Base-by-base conservation (phyloP, 2,113 vertebrate genomes). In the Podarcis muralis region DNA sequence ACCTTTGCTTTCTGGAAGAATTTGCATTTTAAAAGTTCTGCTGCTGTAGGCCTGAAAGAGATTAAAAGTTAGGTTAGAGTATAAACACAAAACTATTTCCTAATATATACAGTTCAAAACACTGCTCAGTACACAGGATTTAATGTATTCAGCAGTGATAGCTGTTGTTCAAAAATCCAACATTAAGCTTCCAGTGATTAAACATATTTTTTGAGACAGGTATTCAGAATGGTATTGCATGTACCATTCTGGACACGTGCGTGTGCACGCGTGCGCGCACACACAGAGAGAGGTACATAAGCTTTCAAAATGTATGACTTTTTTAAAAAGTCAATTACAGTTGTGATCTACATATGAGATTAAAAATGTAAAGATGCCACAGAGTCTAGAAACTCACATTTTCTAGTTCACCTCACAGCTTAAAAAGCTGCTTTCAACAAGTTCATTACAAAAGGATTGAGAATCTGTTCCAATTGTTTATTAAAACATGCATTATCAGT, bases 1-100 rank as follows among this genome's bases (percentile, higher is more conserved):
- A 98, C 97, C 97, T 98, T 98, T 95, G 97, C 97, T 97, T 98
- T 98, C 96, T 98, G 97, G 97, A 98, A 98, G 97, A 98, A 98
- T 97, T 98, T 98, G 97, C 97, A 97, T 97, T 98, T 98, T 97
- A 98, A 96, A 96, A 98, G 97, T 97, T 98, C 97, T 95, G 97
- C 97, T 96, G 97, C 97, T 96, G 97, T 98, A 93, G 97, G 97
- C 97, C 97, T 98, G 96, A 95, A 97, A 96, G 93, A 97, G 68
- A 87, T 97, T 94, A 97, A 96, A 97, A 93, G 96, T 97, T 92
- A 96, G 93, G 97, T 95, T 94, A 96, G 95, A 97, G 95, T 93
- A 97, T 96, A 96, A 95, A 96, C 94, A 89, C 97, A 37, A 94
- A 89, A 94, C 95, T 76, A 92, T 95, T 86, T 95, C 87, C 88